Evolutionary conservation across 2,888 invertebrate genomes (phyloP), one percentile per base, ranked within the genome.

Genomic region (Congeria kusceri): DNA sequence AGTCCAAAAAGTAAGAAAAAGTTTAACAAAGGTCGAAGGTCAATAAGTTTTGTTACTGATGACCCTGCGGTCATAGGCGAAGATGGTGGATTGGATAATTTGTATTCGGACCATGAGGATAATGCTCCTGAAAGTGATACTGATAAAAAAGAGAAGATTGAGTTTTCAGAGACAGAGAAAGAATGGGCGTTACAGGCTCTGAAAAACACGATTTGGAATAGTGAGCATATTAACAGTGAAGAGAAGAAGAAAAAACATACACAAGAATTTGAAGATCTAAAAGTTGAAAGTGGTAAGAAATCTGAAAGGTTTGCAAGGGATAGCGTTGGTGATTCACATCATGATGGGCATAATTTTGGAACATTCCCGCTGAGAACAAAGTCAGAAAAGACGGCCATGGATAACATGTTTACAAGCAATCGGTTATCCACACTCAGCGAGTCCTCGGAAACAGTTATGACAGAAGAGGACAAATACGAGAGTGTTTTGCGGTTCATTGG

Each of bases 201-300:
- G 20, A 89, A 91, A 57, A 91, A 91, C 66, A 91, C 91, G 0
- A 64, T 89, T 20, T 90, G 89, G 89, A 91, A 91, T 76, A 86
- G 89, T 4, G 87, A 89, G 61, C 76, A 76, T 73, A 73, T 86
- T 74, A 87, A 86, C 64, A 73, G 80, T 20, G 77, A 83, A 73
- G 75, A 72, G 28, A 69, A 27, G 15, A 80, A 80, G 25, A 58
- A 57, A n/a, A 56, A 70, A 20, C 76, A 80, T 27, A 89, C 89
- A 78, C 86, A 87, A 66, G 89, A 89, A 77, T 90, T 89, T 85
- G 91, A 91, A 68, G 91, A 91, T 77, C 59, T 88, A 4, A 70
- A 84, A 29, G 77, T 88, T 4, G 83, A 88, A 7, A 77, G 84
- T 7, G 80, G 89, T 44, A 86, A 82, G 80, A 82, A 87, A 59